Base-by-base conservation (phyloP, 2,888 invertebrate species). In the Ischnus inquisitorius region DNA sequence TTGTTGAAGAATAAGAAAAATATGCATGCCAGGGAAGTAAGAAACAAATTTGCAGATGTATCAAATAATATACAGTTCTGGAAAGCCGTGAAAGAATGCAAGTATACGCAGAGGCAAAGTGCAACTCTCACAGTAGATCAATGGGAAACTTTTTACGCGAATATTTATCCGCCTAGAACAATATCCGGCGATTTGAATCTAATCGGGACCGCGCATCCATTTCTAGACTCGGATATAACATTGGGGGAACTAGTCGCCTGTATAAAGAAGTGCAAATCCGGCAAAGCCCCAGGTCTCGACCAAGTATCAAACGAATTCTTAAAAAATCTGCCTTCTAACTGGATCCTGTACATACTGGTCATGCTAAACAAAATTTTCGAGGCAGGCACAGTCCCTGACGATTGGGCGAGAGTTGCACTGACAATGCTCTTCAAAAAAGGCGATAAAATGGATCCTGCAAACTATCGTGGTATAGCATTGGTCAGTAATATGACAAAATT, bases 401-500 rank as follows among this genome's bases (percentile, higher is more conserved):
- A 16, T 2, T 81, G 81, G 81, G 46, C 60, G 3, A 51, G 43
- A 22, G 67, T 81, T 2, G 57, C 60, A n/a, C 65, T 65, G 14
- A 64, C 60, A 6, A 83, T 87, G 51, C 67, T 88, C 0, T 78
- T 60, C 54, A 88, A 88, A 67, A 88, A 87, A 83, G 87, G 87
- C 4, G 65, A 85, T 51, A 28, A 25, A 57, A 3, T 14, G 19
- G 67, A 83, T 10, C 86, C 87, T 16, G 14, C 16, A 12, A 88
- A 88, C 39, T 88, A 87, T 60, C 22, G 88, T 22, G 86, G 87
- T 0, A 88, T 88, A n/a, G 77, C 86, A 0, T 76, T 88, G 14
- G 57, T 84, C 6, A 86, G 82, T 22, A 82, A 76, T 62, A 64
- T 78, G 6, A 69, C 82, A 10, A 88, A 88, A 79, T n/a, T 88